Evolutionary conservation across 2,797 vertebrate genomes (phyloP), one percentile per base, ranked within the genome.

Genomic region (Rhynchotus rufescens): DNA sequence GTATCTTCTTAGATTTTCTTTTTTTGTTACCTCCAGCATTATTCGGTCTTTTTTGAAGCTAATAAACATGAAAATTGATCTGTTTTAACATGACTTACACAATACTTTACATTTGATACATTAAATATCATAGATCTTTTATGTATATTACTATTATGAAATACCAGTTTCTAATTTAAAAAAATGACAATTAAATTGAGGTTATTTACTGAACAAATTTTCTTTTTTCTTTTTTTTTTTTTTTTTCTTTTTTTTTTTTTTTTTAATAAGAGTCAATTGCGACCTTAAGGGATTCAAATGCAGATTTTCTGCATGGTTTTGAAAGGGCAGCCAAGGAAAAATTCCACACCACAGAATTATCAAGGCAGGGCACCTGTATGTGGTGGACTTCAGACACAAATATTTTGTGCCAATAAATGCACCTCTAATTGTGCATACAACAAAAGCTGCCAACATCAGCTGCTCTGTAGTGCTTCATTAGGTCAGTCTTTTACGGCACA

Each of bases 331-430:
- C 62, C 54, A 88, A 74, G 54, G 49, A 51, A 78, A 62, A 84
- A n/a, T 47, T 71, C 52, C n/a, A 25, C 34, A 45, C 54, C 44
- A 62, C 14, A 20, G 74, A 84, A 60, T 73, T 76, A 74, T 77
- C 30, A 91, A 68, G 61, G 25, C 28, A 47, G 25, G 52, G 4
- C n/a, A 61, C 32, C 49, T 59, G 34, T 71, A 19, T 34, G n/a
- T 38, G 45, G 36, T 51, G 69, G 40, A 12, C 59, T 88, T 94
- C 15, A 10, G 20, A 17, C 65, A 84, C 32, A 80, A 86, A 67
- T 86, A 54, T 91, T 95, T 69, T 93, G 23, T 95, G 54, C 78
- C 61, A 80, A 52, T 90, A 91, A 88, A 82, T 40, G 19, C 59
- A 68, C 49, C 25, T 88, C 45, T 78, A 82, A 82, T 75, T 84